Evolutionary conservation across 2,888 invertebrate genomes (phyloP).

Genomic region (Drosophila sordidula): DNA sequence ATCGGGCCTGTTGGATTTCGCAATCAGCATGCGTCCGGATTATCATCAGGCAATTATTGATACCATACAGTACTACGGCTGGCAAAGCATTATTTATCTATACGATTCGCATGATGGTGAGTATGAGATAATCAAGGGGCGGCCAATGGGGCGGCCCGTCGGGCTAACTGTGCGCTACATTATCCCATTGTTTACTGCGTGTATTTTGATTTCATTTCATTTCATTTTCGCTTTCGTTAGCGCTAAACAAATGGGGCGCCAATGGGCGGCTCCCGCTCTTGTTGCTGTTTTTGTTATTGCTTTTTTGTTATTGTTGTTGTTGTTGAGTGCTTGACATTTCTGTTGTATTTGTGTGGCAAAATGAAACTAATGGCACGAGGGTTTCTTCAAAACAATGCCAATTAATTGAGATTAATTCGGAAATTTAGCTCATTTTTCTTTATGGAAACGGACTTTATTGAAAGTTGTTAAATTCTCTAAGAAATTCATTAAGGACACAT

Average conservation of each 20-base stretch:
- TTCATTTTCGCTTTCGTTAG: slow-evolving; percentile 69
- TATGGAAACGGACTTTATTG: not conserved
- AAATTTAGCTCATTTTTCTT: slow-evolving; percentile 20
- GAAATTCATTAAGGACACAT: not conserved
- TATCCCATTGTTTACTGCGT: slow-evolving; percentile 61
- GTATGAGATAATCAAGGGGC: slow-evolving; percentile 73
- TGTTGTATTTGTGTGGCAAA: slow-evolving; percentile 25
- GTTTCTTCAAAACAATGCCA: slow-evolving; percentile 28
- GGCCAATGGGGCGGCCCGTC: not conserved
- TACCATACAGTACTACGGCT: slow-evolving; percentile 95
- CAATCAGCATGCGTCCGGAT: slow-evolving; percentile 97
- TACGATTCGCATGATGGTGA: slow-evolving; percentile 92
- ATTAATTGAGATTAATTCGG: slow-evolving; percentile 41
- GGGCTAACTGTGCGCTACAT: slow-evolving; percentile 21
- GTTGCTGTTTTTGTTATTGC: slow-evolving; percentile 15
- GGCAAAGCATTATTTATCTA: slow-evolving; percentile 92
- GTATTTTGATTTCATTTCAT: slow-evolving; percentile 74
- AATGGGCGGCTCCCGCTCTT: slow-evolving; percentile 17
- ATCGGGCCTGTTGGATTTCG: slow-evolving; percentile 95
- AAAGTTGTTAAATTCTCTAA: not conserved
- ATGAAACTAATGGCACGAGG: slow-evolving; percentile 25
- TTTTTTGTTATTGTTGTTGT: slow-evolving; percentile 10
- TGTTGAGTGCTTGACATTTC: slow-evolving; percentile 38
- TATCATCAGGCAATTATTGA: slow-evolving; percentile 98
- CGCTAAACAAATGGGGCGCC: slow-evolving; percentile 62